These are phyloP conservation scores for Gopherus evgoodei DNA, from an alignment of 2,113 vertebrate species.

Conservation along the genomic window DNA sequence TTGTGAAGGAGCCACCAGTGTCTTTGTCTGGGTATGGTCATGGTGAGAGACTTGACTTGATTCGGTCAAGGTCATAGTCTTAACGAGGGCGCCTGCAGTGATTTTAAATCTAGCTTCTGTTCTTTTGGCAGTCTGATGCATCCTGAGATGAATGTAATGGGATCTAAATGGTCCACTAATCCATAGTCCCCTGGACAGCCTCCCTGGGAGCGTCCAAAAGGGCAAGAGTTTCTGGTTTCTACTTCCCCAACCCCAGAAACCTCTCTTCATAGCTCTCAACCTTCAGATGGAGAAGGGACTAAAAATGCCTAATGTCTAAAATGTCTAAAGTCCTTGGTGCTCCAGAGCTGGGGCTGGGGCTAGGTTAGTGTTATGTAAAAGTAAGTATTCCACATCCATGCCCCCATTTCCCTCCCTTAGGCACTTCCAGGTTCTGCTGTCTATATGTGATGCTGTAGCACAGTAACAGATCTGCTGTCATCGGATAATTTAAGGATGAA, in stretches of 20 bases:
- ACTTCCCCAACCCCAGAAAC: background rate
- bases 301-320: background rate
- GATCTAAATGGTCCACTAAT: background rate
- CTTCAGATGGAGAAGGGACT: background rate
- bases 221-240: background rate
- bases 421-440: background rate
- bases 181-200: background rate
- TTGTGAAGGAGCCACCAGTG: background rate
- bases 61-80: background rate
- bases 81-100: background rate
- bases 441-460: background rate
- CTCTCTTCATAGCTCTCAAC: background rate
- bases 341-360: background rate
- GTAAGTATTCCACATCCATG: background rate
- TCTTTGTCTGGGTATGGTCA: background rate
- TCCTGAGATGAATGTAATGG: background rate
- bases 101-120: background rate
- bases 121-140: background rate
- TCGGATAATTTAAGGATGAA: background rate
- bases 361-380: no score
- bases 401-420: background rate
- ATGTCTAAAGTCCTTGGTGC: background rate
- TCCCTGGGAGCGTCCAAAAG: background rate
- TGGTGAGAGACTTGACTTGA: background rate
- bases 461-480: background rate